Conservation (phyloP, 1,140 invertebrate genomes). For the Drosophila nigrodunni region DNA sequence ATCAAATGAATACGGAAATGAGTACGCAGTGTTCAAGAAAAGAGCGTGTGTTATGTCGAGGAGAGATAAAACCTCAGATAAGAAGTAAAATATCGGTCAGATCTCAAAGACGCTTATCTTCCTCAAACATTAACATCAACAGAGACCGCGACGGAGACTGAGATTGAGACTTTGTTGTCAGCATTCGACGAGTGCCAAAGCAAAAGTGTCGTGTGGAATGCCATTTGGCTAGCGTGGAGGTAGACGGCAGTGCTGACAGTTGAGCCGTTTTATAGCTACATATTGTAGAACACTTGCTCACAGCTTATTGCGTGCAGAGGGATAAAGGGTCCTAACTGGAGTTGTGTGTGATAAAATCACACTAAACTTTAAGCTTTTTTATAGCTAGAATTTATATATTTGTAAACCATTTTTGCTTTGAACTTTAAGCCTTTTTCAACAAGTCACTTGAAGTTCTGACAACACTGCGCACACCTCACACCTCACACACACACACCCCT, state of each 20-base stretch:
- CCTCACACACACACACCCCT: slow-evolving; percentile 3
- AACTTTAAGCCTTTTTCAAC: too few relatives aligned
- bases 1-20: slow-evolving; percentile 40
- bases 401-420: too few relatives aligned
- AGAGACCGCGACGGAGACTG: slow-evolving; percentile 6
- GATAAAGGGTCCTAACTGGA: too few relatives aligned
- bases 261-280: background rate
- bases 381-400: too few relatives aligned
- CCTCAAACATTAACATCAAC: slow-evolving; percentile 50
- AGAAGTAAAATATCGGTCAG: slow-evolving; percentile 20
- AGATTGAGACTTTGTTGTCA: slow-evolving; percentile 25
- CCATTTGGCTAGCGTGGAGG: slow-evolving; percentile 31
- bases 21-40: slow-evolving; percentile 7
- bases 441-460: background rate
- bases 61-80: background rate
- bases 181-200: slow-evolving; percentile 60
- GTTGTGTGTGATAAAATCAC: too few relatives aligned
- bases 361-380: too few relatives aligned
- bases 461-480: background rate
- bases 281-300: too few relatives aligned
- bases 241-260: slow-evolving; percentile 17
- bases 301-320: too few relatives aligned
- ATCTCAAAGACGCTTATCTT: slow-evolving; percentile 50
- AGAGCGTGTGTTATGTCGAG: background rate
- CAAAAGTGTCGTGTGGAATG: slow-evolving; percentile 70